These are phyloP conservation scores for Forficula auricularia DNA, from an alignment of 1,140 invertebrate genomes.

Conservation along the genomic window DNA sequence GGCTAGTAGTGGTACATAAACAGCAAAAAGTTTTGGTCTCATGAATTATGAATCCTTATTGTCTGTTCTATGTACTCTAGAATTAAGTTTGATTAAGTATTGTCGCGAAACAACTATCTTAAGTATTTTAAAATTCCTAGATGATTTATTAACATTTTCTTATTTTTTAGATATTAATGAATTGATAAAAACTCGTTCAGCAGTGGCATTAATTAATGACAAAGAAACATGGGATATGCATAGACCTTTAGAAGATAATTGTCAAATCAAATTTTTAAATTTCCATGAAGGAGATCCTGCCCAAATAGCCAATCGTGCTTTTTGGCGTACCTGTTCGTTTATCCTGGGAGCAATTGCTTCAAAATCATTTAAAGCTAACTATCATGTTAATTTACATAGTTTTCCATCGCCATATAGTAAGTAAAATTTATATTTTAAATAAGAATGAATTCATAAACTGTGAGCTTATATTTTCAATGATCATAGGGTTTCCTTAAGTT, in stretches of 20 bases:
- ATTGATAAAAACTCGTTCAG: slow-evolving; percentile 47
- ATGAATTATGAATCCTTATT: too few species aligned
- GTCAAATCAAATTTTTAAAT: slow-evolving; percentile 60
- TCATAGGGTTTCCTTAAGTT: too few species aligned
- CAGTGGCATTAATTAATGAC: slow-evolving; percentile 60
- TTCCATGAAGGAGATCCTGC: slow-evolving; percentile 50
- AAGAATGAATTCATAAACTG: too few species aligned
- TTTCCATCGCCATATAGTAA: slow-evolving; percentile 68
- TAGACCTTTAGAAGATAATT: slow-evolving; percentile 57
- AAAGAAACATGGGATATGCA: slow-evolving; percentile 80
- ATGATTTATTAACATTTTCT: too few species aligned
- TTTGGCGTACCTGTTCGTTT: slow-evolving; percentile 83
- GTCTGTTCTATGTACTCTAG: too few species aligned
- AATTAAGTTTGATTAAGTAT: too few species aligned
- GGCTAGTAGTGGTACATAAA: too few species aligned
- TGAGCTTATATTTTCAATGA: too few species aligned
- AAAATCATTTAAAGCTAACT: slow-evolving; percentile 59
- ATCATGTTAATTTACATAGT: slow-evolving; percentile 58
- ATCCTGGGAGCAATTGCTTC: slow-evolving; percentile 62
- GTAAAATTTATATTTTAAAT: slow-evolving; percentile 8
- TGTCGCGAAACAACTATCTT: too few species aligned
- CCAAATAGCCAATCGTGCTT: slow-evolving; percentile 52
- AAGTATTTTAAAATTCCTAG: too few species aligned
- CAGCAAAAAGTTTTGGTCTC: too few species aligned
- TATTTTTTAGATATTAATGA: slow-evolving; percentile 50